These are phyloP conservation scores for Apodemia duryi DNA, from an alignment of 2,888 invertebrate genomes.

Conservation along the genomic window DNA sequence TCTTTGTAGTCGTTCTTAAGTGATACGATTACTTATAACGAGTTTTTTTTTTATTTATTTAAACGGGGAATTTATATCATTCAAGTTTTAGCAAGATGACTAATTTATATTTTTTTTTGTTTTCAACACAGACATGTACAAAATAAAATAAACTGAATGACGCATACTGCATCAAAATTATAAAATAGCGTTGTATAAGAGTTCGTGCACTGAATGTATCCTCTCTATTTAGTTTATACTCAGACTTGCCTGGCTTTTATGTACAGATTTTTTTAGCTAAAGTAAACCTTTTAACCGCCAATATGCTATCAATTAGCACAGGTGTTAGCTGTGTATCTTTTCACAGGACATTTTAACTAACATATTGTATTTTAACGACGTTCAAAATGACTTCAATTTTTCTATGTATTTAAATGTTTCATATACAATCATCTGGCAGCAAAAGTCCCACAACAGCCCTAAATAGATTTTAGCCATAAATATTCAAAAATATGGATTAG, in stretches of 20 bases:
- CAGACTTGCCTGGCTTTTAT: slow-evolving; percentile 10
- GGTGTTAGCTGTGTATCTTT: neutral
- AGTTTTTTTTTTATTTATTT: too few species aligned
- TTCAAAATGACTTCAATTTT: neutral
- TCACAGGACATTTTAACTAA: neutral
- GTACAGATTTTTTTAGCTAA: neutral
- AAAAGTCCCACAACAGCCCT: too few species aligned
- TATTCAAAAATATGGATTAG: neutral
- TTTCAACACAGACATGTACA: too few species aligned
- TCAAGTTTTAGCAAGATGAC: too few species aligned
- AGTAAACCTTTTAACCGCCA: neutral
- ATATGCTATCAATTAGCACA: slow-evolving; percentile 6
- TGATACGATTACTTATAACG: too few species aligned
- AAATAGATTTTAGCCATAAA: neutral
- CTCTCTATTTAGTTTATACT: neutral
- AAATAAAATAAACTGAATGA: neutral
- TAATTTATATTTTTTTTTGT: too few species aligned
- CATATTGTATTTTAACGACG: slow-evolving; percentile 3
- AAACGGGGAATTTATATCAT: too few species aligned
- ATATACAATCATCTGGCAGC: too few species aligned
- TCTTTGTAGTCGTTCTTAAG: too few species aligned
- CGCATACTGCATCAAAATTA: neutral
- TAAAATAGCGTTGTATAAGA: neutral
- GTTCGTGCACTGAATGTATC: neutral
- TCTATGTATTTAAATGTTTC: neutral